Conservation (phyloP, 2,888 invertebrate species). For the Selenia dentaria region DNA sequence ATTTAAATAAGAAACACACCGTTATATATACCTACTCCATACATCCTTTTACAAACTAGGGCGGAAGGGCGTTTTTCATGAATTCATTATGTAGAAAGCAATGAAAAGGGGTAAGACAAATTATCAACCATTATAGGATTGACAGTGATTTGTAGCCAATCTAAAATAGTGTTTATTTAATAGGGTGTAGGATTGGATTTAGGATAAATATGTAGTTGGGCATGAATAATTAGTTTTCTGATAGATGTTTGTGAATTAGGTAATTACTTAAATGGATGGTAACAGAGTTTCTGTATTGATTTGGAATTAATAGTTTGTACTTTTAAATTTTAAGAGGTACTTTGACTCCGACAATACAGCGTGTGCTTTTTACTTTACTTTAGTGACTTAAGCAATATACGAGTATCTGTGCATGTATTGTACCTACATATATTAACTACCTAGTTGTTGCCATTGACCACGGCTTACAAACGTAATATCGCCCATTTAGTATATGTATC, state of each 20-base stretch:
- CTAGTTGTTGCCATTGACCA: too few species aligned
- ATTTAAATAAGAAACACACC: too few species aligned
- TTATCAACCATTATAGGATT: constrained; percentile 34
- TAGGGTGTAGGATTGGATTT: constrained; percentile 32
- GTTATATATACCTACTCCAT: too few species aligned
- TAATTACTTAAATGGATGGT: constrained; percentile 18
- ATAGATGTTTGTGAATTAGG: constrained; percentile 25
- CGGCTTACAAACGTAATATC: too few species aligned
- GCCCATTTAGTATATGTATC: too few species aligned
- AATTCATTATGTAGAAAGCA: constrained; percentile 36
- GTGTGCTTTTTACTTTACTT: too few species aligned
- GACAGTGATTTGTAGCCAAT: constrained; percentile 39
- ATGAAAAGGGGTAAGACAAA: constrained; percentile 37
- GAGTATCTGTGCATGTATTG: too few species aligned
- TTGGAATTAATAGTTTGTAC: too few species aligned
- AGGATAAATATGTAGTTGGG: constrained; percentile 22
- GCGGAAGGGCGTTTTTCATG: constrained; percentile 31
- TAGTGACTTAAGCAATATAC: too few species aligned
- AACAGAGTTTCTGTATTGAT: constrained; percentile 8
- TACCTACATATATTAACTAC: too few species aligned
- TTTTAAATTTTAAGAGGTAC: too few species aligned
- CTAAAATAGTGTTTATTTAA: constrained; percentile 35
- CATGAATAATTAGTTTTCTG: constrained; percentile 27
- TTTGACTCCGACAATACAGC: too few species aligned
- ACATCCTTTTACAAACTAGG: constrained; percentile 16